phyloP scores from a whole-genome alignment of 2,888 invertebrate species.

The Lottia scabra region DNA sequence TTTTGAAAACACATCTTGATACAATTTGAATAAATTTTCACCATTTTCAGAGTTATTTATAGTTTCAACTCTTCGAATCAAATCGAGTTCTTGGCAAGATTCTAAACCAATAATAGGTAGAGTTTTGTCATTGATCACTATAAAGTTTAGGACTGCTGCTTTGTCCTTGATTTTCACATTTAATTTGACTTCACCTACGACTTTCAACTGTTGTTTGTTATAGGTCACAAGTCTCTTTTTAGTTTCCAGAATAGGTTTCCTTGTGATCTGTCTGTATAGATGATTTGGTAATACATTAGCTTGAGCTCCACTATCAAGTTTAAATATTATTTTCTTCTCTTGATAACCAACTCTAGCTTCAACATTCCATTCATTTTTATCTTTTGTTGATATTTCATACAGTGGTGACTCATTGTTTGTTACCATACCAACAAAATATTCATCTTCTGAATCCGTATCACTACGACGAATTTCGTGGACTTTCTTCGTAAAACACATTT shows the following conservation, averaged over 20 bases:
- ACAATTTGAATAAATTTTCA: not conserved
- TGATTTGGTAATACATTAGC: not conserved
- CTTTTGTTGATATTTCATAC: too few relatives aligned
- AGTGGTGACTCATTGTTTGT: too few relatives aligned
- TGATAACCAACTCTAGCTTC: not conserved
- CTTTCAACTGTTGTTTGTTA: not conserved
- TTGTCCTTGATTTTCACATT: not conserved
- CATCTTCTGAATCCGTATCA: not conserved
- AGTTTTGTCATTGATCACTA: not conserved
- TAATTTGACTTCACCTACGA: not conserved
- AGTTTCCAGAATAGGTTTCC: not conserved
- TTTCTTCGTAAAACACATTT: not conserved
- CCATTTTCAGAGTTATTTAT: not conserved
- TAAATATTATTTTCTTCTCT: not conserved
- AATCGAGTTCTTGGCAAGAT: not conserved
- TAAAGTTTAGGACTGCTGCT: not conserved
- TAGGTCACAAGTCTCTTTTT: not conserved
- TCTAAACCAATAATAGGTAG: not conserved
- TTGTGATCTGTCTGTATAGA: not conserved
- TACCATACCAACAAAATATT: not conserved
- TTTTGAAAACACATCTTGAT: constrained; percentile 3
- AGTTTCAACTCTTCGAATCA: too few relatives aligned
- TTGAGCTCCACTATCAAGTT: constrained; percentile 1
- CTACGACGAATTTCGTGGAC: not conserved
- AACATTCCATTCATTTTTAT: not conserved